Conservation (phyloP, 2,113 vertebrate genomes). For the Ahaetulla prasina region DNA sequence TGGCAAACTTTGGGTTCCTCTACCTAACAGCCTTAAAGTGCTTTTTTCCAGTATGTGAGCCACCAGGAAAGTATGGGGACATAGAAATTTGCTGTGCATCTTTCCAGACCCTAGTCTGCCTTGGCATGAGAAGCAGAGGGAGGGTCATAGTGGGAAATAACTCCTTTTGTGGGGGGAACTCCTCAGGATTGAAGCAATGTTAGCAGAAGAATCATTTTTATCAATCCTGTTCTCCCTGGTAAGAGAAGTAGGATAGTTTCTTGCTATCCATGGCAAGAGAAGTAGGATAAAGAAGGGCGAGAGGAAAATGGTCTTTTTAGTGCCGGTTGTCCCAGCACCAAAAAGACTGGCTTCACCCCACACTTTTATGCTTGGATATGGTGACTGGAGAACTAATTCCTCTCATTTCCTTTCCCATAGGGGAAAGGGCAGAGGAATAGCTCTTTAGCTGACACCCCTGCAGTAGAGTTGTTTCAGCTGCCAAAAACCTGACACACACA, state of each 20-base stretch:
- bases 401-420: background rate
- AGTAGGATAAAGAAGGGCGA: background rate
- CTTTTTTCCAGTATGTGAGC: too few relatives aligned
- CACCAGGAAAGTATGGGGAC: too few relatives aligned
- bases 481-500: background rate
- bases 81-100: too few relatives aligned
- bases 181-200: too few relatives aligned
- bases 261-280: background rate
- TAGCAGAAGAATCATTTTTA: background rate
- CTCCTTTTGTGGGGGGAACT: too few relatives aligned
- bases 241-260: too few relatives aligned
- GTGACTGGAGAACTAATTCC: background rate
- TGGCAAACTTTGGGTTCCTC: too few relatives aligned
- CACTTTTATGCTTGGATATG: too few relatives aligned
- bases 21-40: too few relatives aligned
- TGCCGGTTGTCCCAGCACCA: background rate
- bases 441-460: background rate
- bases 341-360: background rate
- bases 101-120: too few relatives aligned
- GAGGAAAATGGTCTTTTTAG: background rate
- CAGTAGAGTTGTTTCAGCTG: background rate
- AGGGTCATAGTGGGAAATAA: too few relatives aligned
- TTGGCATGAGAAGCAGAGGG: too few relatives aligned
- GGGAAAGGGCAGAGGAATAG: background rate
- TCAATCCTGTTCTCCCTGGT: background rate